Conservation (phyloP, 2,888 invertebrate species). For the Drosophila trichaetosa region DNA sequence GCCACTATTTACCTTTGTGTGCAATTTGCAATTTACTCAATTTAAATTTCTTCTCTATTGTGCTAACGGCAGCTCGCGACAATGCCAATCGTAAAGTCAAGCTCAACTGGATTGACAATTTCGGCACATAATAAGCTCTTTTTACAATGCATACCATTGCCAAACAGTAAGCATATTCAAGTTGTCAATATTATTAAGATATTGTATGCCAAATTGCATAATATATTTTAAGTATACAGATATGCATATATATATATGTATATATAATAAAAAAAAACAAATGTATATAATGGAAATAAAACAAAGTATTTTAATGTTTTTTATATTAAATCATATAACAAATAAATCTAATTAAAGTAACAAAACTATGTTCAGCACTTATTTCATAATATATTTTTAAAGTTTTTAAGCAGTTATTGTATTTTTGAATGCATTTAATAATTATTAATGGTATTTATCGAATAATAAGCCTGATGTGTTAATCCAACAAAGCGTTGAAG, state of each 20-base stretch:
- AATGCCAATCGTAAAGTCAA: conserved; percentile 35
- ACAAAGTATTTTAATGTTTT: background rate
- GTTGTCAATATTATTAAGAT: conserved; percentile 11
- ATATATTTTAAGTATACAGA: too few species aligned
- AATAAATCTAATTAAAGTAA: background rate
- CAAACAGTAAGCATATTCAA: conserved; percentile 3
- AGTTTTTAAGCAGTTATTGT: background rate
- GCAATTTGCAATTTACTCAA: conserved; percentile 78
- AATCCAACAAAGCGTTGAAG: conserved; percentile 63
- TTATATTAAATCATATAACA: background rate
- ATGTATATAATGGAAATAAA: background rate
- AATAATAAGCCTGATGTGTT: conserved; percentile 57
- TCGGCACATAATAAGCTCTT: conserved; percentile 25
- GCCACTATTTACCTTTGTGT: conserved; percentile 54
- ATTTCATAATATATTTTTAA: background rate
- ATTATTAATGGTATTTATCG: conserved; percentile 59
- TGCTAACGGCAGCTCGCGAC: conserved; percentile 22
- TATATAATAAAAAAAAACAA: too few species aligned
- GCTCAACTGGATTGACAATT: conserved; percentile 27
- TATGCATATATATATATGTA: too few species aligned
- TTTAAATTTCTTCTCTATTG: conserved; percentile 64
- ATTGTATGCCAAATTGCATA: background rate
- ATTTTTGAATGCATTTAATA: conserved; percentile 23
- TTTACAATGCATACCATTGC: conserved; percentile 27
- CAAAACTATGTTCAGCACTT: background rate